phyloP scores from a whole-genome alignment of 2,888 invertebrate genomes.

The Lepidocyrtoides sp. region DNA sequence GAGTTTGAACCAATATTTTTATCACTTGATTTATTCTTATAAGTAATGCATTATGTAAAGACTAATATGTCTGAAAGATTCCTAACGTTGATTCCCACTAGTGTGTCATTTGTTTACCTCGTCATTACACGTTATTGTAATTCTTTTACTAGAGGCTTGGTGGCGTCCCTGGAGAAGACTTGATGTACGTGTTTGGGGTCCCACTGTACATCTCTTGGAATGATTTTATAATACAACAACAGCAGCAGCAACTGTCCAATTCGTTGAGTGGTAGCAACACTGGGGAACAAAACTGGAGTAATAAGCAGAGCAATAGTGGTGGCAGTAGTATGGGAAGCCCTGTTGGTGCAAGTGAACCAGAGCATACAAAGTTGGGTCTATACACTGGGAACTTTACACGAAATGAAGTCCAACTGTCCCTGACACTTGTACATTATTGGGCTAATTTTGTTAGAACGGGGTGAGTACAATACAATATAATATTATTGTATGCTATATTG shows the following conservation, averaged over 20 bases:
- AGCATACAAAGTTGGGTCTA: slow-evolving; percentile 89
- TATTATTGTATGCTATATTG: neutral
- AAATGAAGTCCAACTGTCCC: slow-evolving; percentile 94
- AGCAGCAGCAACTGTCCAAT: neutral
- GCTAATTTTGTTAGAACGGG: slow-evolving; percentile 97
- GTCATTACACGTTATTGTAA: neutral
- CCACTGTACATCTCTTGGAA: slow-evolving; percentile 88
- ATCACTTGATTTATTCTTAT: no score
- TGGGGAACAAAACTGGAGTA: slow-evolving; percentile 40
- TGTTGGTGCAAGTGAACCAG: slow-evolving; percentile 81
- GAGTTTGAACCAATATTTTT: no score
- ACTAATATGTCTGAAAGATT: no score
- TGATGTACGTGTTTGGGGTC: slow-evolving; percentile 96
- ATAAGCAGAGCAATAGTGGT: neutral
- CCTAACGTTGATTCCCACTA: neutral
- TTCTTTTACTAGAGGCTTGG: slow-evolving; percentile 92
- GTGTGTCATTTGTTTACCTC: neutral
- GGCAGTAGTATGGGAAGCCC: slow-evolving; percentile 3
- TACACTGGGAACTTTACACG: slow-evolving; percentile 96
- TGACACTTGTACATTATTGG: slow-evolving; percentile 97
- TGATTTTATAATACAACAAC: slow-evolving; percentile 31
- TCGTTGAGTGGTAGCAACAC: neutral
- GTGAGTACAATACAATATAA: slow-evolving; percentile 88
- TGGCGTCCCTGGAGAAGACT: slow-evolving; percentile 96
- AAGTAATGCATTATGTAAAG: no score